Evolutionary conservation across 2,888 invertebrate species (phyloP), one percentile per base, ranked within the genome.

Genomic region (Rotaria macrura): DNA sequence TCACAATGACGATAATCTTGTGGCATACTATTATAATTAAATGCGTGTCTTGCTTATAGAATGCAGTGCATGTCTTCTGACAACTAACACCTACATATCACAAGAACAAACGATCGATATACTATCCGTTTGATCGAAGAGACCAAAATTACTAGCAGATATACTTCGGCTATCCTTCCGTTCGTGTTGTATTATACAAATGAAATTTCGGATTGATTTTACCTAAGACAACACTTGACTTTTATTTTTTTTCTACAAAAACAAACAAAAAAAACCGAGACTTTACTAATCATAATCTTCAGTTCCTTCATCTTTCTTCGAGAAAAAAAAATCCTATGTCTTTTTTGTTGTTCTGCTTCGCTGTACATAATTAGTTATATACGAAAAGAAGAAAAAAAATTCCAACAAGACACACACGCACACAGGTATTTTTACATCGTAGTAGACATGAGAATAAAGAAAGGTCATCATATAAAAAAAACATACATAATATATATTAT

Each of bases 401-500:
- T 65, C 17, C 65, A 65, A 65, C 29, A 65, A 65, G 23, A 23
- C 25, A 65, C 34, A 65, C 65, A 65, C 34, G 34, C 65, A 65
- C 65, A 65, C 29, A 34, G 29, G 14, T 34, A 34, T 34, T 65
- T 57, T 29, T 65, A 65, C 65, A 65, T 65, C 34, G 17, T 65
- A 65, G 65, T 65, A 20, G 34, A 65, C 65, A 65, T 65, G 17
- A 65, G 49, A 49, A 65, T 12, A 65, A 54, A 65, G 65, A 65
- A 34, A 65, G 65, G 17, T 65, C 65, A 29, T 65, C 65, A 65
- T 34, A 65, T 65, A 65, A 65, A 65, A 55, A 65, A 65, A 65
- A 14, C 65, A 65, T 65, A 65, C 65, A 65, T 65, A 65, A 65
- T 65, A 65, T 65, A 65, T 65, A 65, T 65, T 65, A 65, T 65